These are phyloP conservation scores for Chiloscyllium punctatum DNA, from an alignment of 2,797 vertebrate genomes.

Conservation along the genomic window DNA sequence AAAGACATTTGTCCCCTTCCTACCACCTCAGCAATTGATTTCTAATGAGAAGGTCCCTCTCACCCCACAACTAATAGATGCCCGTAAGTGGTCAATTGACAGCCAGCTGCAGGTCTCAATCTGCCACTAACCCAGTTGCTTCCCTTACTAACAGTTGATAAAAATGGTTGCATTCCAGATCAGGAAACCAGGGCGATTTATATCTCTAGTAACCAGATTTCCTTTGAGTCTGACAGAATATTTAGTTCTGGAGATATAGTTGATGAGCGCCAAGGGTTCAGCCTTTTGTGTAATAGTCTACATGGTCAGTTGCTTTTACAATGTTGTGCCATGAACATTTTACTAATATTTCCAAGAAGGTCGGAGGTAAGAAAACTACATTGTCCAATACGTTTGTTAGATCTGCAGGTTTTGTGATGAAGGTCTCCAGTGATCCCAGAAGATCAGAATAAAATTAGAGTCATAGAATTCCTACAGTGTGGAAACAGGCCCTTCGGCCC, in stretches of 20 bases:
- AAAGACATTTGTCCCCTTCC: background rate
- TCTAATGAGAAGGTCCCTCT: no score
- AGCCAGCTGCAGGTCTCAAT: no score
- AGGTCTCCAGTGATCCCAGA: background rate
- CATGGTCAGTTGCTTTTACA: background rate
- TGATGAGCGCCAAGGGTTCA: background rate
- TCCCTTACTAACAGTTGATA: no score
- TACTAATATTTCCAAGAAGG: background rate
- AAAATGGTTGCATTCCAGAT: no score
- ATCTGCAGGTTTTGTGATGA: background rate
- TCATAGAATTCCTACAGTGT: no score
- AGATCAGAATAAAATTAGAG: background rate
- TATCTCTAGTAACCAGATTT: background rate
- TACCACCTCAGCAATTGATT: background rate
- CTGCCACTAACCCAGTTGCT: no score
- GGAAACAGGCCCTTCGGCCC: no score
- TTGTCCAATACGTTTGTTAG: background rate
- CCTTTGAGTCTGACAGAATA: background rate
- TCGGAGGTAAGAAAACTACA: background rate
- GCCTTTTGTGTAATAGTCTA: background rate
- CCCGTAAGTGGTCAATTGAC: no score
- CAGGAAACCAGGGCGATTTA: background rate
- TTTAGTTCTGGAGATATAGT: background rate
- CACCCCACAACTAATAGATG: no score
- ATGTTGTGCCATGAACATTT: background rate